Evolutionary conservation across 2,888 invertebrate species (phyloP), one percentile per base, ranked within the genome.

Genomic region (Drosophila phalerata): DNA sequence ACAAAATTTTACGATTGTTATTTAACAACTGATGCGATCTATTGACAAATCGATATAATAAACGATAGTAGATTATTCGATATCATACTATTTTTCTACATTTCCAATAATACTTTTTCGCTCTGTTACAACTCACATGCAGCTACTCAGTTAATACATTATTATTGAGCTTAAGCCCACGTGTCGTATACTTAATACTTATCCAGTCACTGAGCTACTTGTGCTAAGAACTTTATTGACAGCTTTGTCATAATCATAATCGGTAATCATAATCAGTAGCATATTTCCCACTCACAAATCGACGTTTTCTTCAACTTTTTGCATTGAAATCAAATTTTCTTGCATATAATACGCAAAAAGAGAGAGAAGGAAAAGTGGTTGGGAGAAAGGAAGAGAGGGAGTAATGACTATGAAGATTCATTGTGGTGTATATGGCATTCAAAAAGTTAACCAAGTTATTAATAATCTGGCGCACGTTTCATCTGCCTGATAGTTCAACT

Each of bases 361-460:
- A 15, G 17, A 19, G 17, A 32, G 10, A 15, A 3, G 17, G 15
- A 10, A 10, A 9, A 0, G 9, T n/a, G 6, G 2, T 37, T 8
- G n/a, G 17, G 37, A 19, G 22, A 22, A 22, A 10, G 25, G 10
- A 51, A 17, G 17, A 8, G 17, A 6, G 11, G 10, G 3, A 28
- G 5, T 32, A 19, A 32, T 51, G 43, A 43, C 15, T 17, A 22
- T 66, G 43, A 55, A 49, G 53, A 58, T 47, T 38, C 43, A 22
- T 11, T 11, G 43, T 17, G 34, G 10, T 13, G 17, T 19, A 60
- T 43, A 40, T 30, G 9, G 47, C 57, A 58, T 56, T 68, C 66
- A 68, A 55, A 61, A 81, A 70, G 77, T 79, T 79, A 69, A 64
- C 52, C 63, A 70, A 81, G 57, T 70, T 71, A 80, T 65, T 70